Evolutionary conservation across 2,888 invertebrate species (phyloP).

Genomic region (Noctuana brunneofusca): DNA sequence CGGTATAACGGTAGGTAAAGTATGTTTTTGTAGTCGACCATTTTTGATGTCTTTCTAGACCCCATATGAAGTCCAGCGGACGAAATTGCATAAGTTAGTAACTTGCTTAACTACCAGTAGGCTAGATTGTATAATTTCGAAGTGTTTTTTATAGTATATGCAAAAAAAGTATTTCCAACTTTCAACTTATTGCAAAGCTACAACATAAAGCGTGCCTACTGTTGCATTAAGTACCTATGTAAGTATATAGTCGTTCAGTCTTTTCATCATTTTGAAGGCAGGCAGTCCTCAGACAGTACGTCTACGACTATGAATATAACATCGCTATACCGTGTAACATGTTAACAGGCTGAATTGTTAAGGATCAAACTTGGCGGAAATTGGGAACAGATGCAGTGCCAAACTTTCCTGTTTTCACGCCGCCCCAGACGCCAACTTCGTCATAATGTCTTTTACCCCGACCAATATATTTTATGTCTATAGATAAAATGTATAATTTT

Average conservation of each 20-base stretch:
- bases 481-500: background rate
- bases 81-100: too few species aligned
- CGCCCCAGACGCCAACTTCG: conserved; percentile 40
- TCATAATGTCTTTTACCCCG: conserved; percentile 16
- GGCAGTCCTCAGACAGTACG: background rate
- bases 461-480: conserved; percentile 5
- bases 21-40: too few species aligned
- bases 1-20: background rate
- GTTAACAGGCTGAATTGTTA: conserved; percentile 40
- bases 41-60: too few species aligned
- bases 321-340: conserved; percentile 35
- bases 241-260: background rate
- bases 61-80: too few species aligned
- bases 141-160: too few species aligned
- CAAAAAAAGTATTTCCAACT: too few species aligned
- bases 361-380: conserved; percentile 37
- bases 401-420: conserved; percentile 42
- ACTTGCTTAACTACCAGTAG: too few species aligned
- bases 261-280: background rate
- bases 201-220: too few species aligned
- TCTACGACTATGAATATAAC: conserved; percentile 36
- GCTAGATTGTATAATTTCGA: too few species aligned
- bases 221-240: too few species aligned
- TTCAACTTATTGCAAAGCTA: too few species aligned
- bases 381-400: conserved; percentile 40